Evolutionary conservation across 2,797 vertebrate species (phyloP), one percentile per base, ranked within the genome.

Genomic region (Acrossocheilus wenchowensis): DNA sequence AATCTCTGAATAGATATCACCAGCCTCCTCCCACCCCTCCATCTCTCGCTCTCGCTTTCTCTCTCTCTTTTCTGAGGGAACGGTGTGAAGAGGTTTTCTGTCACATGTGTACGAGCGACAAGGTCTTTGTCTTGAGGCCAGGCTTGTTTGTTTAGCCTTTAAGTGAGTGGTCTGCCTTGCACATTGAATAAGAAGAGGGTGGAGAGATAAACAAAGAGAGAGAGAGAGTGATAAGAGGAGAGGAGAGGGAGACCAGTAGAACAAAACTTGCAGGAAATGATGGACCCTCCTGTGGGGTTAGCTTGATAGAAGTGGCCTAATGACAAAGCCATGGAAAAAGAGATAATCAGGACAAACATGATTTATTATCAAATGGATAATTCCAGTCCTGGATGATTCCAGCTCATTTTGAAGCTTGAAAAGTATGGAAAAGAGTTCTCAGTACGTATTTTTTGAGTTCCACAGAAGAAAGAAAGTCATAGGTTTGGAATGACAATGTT

Each of bases 91-190:
- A 89, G 92, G 91, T 92, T 91, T 93, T 93, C 89, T 87, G 91
- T 92, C 93, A 90, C 94, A 93, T 93, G 93, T 93, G 93, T 91
- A 80, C 91, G 92, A 93, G 91, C 94, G 92, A 91, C 90, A 78
- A 91, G 89, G 82, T 91, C 93, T 94, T 95, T 95, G 93, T 95
- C 92, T 89, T 62, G 41, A 87, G 92, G 89, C 90, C 92, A 52
- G 92, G 90, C 92, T 95, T 95, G 94, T 95, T 95, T 95, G 95
- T 94, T 95, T 94, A 94, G 93, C 92, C 91, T 92, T 93, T 92
- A 82, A 90, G 83, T 91, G 86, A 26, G 85, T 91, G 89, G 85
- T 85, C 87, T 68, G 89, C 91, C 92, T 92, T 92, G 92, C 94
- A 94, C 91, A 88, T 91, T 85, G 83, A 50, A 71, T 90, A 30